Evolutionary conservation across 2,113 vertebrate genomes (phyloP).

Genomic region (Ifrita kowaldi): DNA sequence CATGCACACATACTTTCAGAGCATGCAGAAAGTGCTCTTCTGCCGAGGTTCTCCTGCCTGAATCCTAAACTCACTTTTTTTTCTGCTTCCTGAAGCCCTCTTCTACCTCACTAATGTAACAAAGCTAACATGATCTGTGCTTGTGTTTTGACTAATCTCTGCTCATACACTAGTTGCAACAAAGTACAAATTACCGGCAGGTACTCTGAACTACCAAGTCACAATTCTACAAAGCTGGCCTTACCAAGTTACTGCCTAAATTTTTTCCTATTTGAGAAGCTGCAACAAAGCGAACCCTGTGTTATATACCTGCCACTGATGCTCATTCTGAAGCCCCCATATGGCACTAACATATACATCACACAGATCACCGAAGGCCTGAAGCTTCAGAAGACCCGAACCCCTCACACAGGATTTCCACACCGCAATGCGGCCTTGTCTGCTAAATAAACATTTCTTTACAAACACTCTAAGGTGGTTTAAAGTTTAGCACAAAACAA

Average conservation of each 20-base stretch:
- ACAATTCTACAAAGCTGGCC: neutral
- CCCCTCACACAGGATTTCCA: neutral
- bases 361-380: neutral
- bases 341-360: neutral
- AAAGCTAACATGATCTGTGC: neutral
- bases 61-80: neutral
- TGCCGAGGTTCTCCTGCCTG: neutral
- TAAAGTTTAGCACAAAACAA: neutral
- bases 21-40: neutral
- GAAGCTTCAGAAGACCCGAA: neutral
- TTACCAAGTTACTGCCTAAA: neutral
- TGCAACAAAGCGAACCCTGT: neutral
- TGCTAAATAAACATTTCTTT: neutral
- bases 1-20: neutral
- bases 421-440: neutral
- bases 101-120: neutral
- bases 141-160: neutral
- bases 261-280: neutral
- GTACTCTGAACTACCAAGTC: neutral
- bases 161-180: neutral
- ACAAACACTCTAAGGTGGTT: neutral
- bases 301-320: neutral
- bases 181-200: neutral
- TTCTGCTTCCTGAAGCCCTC: neutral
- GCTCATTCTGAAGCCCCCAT: neutral